A percentile compares a stretch with the other conserved stretches of the same genome.
Conservation (phyloP, 2,113 vertebrate genomes). For the Seriola aureovittata region DNA sequence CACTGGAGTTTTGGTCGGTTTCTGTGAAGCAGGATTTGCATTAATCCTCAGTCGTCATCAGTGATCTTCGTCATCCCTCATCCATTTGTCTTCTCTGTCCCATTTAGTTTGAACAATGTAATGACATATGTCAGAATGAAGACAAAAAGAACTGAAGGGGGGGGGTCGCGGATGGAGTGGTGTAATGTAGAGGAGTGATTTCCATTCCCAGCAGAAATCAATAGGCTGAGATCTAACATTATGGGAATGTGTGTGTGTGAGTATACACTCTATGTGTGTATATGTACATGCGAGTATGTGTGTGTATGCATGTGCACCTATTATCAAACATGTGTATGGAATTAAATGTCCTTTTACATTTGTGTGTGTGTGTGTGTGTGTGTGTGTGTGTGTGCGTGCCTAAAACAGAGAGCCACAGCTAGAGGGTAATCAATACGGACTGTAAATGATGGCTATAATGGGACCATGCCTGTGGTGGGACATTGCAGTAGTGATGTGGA, state of each 20-base stretch:
- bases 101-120: slow-evolving; percentile 42
- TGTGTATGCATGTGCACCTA: not conserved
- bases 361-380: slow-evolving; percentile 16
- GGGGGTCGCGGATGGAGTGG: slow-evolving; percentile 30
- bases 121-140: slow-evolving; percentile 24
- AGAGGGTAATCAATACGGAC: slow-evolving; percentile 73
- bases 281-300: not conserved
- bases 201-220: slow-evolving; percentile 70
- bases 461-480: slow-evolving; percentile 56
- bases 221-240: slow-evolving; percentile 55
- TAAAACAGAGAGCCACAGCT: slow-evolving; percentile 44
- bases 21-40: slow-evolving; percentile 24
- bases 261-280: not conserved
- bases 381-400: not conserved
- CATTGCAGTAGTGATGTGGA: slow-evolving; percentile 46
- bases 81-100: slow-evolving; percentile 24
- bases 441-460: slow-evolving; percentile 75
- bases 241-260: slow-evolving; percentile 37
- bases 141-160: slow-evolving; percentile 46
- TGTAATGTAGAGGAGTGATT: slow-evolving; percentile 62
- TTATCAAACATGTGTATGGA: slow-evolving; percentile 10
- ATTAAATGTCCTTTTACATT: slow-evolving; percentile 26
- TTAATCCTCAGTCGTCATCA: slow-evolving; percentile 14
- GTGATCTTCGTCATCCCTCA: slow-evolving; percentile 11
- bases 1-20: not conserved